Evolutionary conservation across 2,113 vertebrate genomes (phyloP), one percentile per base, ranked within the genome.

Genomic region (Polypterus bichir): DNA sequence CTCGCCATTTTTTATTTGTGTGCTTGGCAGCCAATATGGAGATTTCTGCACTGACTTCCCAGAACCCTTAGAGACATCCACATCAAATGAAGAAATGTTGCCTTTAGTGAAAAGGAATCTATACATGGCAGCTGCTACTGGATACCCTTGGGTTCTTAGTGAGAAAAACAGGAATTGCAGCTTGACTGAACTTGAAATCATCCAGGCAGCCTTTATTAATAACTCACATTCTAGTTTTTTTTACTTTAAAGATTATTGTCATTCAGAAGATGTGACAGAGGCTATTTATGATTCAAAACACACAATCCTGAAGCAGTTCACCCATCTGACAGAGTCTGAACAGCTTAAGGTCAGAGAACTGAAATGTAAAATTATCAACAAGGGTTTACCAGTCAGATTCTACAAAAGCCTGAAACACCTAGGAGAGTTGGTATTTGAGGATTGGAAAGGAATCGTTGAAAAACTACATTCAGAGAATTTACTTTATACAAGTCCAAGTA

Each of bases 71-170:
- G n/a, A 47, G 59, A 47, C 65, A 49, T 59, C 3, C 53, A 49
- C 46, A 5, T 55, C 8, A 3, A 59, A 65, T 58, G 62, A 67
- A 9, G 48, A 63, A 5, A 49, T 4, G 54, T 69, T 69, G 49
- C 71, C 71, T 47, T 64, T 59, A 46, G 8, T 73, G 44, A 64
- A 79, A 64, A 69, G 65, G 27, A 83, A 71, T 49, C 63, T 82
- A n/a, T 68, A 60, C n/a, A 45, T 73, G 47, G 74, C 66, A 62
- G 68, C 65, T 9, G 69, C 64, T 61, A 73, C 71, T 3, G 46
- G 61, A 49, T 78, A 65, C 60, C 64, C 77, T 9, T 81, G 73
- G 66, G 67, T 81, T 56, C 59, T 76, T 59, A 54, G 64, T 70
- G 63, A 67, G 68, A 64, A 60, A 60, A 53, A 67, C 57, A 54